Conservation (phyloP, 2,888 invertebrate genomes). For the Spilosoma lubricipeda region DNA sequence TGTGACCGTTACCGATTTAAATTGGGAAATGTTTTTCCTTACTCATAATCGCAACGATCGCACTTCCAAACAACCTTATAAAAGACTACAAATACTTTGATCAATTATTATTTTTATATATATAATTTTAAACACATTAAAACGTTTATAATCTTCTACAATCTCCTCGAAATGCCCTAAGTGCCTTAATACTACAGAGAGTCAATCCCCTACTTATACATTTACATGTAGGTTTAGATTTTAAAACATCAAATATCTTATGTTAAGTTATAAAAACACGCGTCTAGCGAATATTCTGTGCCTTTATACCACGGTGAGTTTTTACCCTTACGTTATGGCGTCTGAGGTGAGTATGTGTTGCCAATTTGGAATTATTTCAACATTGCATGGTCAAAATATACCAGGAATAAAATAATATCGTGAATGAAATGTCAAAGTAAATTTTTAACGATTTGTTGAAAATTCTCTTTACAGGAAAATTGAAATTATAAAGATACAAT, state of each 20-base stretch:
- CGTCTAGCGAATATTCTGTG: constrained; percentile 27
- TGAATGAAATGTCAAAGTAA: too few relatives aligned
- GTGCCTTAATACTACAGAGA: constrained; percentile 67
- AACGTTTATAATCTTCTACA: constrained; percentile 57
- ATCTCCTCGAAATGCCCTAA: constrained; percentile 59
- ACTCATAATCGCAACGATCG: constrained; percentile 41
- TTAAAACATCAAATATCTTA: constrained; percentile 54
- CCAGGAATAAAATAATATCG: too few relatives aligned
- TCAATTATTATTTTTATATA: constrained; percentile 54
- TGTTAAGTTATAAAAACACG: constrained; percentile 34
- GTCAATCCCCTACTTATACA: constrained; percentile 60
- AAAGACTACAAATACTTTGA: constrained; percentile 74
- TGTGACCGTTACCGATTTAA: constrained; percentile 45
- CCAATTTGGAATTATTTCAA: background rate
- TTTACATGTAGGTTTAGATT: constrained; percentile 46
- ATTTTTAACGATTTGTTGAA: too few relatives aligned
- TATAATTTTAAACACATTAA: constrained; percentile 53
- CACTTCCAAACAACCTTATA: constrained; percentile 64
- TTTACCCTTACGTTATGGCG: background rate
- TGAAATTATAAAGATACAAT: too few relatives aligned
- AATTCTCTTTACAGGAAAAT: too few relatives aligned
- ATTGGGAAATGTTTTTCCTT: constrained; percentile 1
- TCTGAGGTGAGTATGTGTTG: background rate
- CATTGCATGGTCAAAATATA: background rate
- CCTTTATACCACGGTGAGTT: background rate